Conservation (phyloP, 23 tunicate genomes). For the Botrylloides violaceus region DNA sequence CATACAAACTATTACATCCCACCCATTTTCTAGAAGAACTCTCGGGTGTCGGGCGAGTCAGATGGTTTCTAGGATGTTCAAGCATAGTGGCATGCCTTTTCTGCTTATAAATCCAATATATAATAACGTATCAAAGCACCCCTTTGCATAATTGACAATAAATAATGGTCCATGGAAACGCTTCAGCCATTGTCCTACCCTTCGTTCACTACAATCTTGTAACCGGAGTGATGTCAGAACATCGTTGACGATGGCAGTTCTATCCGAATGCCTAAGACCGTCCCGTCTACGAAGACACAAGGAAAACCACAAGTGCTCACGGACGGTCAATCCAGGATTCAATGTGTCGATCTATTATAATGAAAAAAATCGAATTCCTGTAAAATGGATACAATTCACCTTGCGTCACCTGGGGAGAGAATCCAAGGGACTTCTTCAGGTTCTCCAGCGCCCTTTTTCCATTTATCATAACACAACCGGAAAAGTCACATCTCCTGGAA, state of each 20-base stretch:
- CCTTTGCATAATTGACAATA: no score
- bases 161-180: no score
- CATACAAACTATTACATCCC: no score
- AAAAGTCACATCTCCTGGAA: background rate
- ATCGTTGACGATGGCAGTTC: conserved; percentile 8
- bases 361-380: no score
- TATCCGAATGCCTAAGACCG: background rate
- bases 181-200: no score
- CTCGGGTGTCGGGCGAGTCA: no score
- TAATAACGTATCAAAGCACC: no score
- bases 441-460: background rate
- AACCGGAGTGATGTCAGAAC: conserved; percentile 13
- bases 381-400: no score
- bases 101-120: no score
- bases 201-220: conserved; percentile 7
- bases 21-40: no score
- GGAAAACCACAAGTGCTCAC: conserved; percentile 41
- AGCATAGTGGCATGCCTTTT: no score
- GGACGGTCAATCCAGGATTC: conserved; percentile 35
- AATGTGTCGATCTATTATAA: conserved; percentile 30
- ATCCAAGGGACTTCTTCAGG: background rate
- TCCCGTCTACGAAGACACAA: conserved; percentile 26
- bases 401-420: background rate
- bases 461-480: background rate
- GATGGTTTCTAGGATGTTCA: no score